Evolutionary conservation across 1,140 invertebrate genomes (phyloP).

Genomic region (Lepidurus couesii): DNA sequence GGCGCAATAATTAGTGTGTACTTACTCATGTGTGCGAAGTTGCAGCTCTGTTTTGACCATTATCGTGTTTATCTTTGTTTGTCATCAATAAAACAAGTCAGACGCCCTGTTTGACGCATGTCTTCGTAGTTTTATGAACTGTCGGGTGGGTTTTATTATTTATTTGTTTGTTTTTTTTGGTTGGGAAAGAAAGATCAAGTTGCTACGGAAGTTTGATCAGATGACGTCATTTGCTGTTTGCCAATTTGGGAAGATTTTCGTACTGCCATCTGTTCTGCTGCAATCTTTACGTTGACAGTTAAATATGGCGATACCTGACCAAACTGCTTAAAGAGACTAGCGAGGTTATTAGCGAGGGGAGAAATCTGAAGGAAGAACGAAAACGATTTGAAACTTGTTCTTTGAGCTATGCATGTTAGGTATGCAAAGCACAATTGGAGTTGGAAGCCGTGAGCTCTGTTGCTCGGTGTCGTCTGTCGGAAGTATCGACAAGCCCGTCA

Average conservation of each 20-base stretch:
- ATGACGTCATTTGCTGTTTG: background rate
- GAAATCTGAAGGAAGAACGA: background rate
- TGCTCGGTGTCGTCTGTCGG: conserved; percentile 20
- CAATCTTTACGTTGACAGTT: background rate
- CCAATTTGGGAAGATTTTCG: background rate
- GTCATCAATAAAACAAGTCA: no score
- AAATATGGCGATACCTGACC: conserved; percentile 12
- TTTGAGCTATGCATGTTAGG: background rate
- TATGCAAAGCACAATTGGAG: conserved; percentile 9
- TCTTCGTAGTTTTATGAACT: no score
- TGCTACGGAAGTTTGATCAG: background rate
- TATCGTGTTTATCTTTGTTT: no score
- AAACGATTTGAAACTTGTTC: background rate
- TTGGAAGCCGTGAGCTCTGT: conserved; percentile 7
- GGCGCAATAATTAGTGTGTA: no score
- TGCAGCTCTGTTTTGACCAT: no score
- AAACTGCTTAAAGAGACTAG: background rate
- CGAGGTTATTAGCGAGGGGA: background rate
- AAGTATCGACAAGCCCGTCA: conserved; percentile 21
- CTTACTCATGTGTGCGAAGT: no score
- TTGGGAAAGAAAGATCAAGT: no score
- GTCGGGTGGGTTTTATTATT: no score
- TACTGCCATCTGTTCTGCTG: background rate
- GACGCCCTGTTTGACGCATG: no score
- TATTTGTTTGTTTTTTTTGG: no score